phyloP scores from a whole-genome alignment of 1,140 invertebrate genomes.

The Linepithema humile region DNA sequence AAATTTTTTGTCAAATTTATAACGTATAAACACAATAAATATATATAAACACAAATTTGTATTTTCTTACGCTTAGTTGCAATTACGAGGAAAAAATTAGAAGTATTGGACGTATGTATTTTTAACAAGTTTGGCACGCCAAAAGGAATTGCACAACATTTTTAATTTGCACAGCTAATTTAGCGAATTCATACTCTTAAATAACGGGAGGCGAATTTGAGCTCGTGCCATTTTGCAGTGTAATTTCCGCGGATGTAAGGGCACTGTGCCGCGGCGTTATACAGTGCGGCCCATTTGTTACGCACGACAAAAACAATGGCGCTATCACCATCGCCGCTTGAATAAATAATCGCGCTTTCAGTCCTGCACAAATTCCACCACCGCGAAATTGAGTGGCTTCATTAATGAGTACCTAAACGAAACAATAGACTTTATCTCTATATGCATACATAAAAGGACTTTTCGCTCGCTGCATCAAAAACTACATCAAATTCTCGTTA shows the following conservation, averaged over 20 bases:
- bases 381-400: slow-evolving; percentile 52
- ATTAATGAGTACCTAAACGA: slow-evolving; percentile 54
- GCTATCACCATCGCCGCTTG: slow-evolving; percentile 59
- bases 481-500: slow-evolving; percentile 54
- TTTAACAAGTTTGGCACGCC: background rate
- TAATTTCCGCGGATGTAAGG: slow-evolving; percentile 66
- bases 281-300: slow-evolving; percentile 60
- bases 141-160: background rate
- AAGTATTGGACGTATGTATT: background rate
- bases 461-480: slow-evolving; percentile 19
- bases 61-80: background rate
- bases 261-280: background rate
- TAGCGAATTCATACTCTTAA: slow-evolving; percentile 56
- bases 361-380: slow-evolving; percentile 40
- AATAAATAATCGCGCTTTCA: slow-evolving; percentile 66
- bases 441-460: slow-evolving; percentile 29
- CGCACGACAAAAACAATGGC: slow-evolving; percentile 64
- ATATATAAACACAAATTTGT: too few relatives aligned
- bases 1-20: background rate
- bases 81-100: background rate
- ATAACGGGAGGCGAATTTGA: slow-evolving; percentile 46
- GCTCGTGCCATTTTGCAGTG: slow-evolving; percentile 53
- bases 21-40: too few relatives aligned
- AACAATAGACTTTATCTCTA: slow-evolving; percentile 52
- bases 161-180: background rate